Conservation (phyloP, 1,140 invertebrate genomes). For the Drosophila auraria region DNA sequence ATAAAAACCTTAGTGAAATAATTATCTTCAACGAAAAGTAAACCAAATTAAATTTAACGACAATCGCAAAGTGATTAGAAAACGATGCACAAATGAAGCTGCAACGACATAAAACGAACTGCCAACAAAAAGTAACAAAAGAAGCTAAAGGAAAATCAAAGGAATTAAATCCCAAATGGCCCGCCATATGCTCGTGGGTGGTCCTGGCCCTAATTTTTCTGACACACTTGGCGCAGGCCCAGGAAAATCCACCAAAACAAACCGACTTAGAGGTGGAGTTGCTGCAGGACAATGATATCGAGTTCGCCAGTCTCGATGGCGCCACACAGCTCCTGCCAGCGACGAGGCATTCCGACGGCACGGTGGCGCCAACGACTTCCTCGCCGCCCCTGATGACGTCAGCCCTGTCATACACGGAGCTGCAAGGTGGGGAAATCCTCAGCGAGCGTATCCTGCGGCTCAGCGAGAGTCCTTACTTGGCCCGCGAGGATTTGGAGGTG, state of each 20-base stretch:
- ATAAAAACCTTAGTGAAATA: slow-evolving; percentile 33
- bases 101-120: slow-evolving; percentile 68
- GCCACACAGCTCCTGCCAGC: slow-evolving; percentile 70
- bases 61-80: slow-evolving; percentile 49
- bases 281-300: slow-evolving; percentile 74
- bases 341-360: slow-evolving; percentile 61
- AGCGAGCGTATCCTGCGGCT: slow-evolving; percentile 86
- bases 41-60: slow-evolving; percentile 48
- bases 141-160: slow-evolving; percentile 14
- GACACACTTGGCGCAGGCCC: slow-evolving; percentile 68
- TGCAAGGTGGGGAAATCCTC: slow-evolving; percentile 86
- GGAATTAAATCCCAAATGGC: slow-evolving; percentile 46
- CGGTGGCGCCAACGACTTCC: slow-evolving; percentile 64
- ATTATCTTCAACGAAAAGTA: slow-evolving; percentile 25
- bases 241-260: slow-evolving; percentile 43
- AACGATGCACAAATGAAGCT: slow-evolving; percentile 80
- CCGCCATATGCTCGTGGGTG: slow-evolving; percentile 53
- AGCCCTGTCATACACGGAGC: slow-evolving; percentile 72
- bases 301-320: slow-evolving; percentile 83
- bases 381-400: slow-evolving; percentile 63
- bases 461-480: slow-evolving; percentile 90
- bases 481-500: slow-evolving; percentile 93
- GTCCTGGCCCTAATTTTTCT: slow-evolving; percentile 50
- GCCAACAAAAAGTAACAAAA: slow-evolving; percentile 32
- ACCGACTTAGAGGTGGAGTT: slow-evolving; percentile 57